Evolutionary conservation across 2,797 vertebrate genomes (phyloP), one percentile per base, ranked within the genome.

Genomic region (Xenops minutus): DNA sequence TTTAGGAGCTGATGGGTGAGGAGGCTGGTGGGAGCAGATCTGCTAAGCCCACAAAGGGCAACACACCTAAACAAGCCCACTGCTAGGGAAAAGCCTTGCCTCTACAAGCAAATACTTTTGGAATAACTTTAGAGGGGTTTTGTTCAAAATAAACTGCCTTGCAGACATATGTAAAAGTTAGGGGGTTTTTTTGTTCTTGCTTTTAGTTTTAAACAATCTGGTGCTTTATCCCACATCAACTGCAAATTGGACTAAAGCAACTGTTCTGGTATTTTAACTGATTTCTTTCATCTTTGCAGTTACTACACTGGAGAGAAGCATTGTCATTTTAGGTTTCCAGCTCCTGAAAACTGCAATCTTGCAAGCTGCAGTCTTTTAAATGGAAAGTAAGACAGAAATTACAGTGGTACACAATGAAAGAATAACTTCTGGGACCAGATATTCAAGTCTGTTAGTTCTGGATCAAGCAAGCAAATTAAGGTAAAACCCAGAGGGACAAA

Each of bases 91-190:
- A 84, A 93, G 37, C 90, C 37, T 87, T 95, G 93, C 52, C 79
- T 83, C 83, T 80, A 91, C 94, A 95, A 89, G 89, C 81, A 85
- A 83, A 43, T 63, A 32, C 43, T 85, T 94, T 83, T 96, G 92
- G 92, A 96, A 93, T 89, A 77, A 66, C 86, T 96, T 92, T 74
- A 95, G 92, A 95, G 44, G 34, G 21, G 0, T 85, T 92, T 93
- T 80, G 41, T 92, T 93, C 67, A 85, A 85, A 92, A 96, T 93
- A 91, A 87, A 93, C 71, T 94, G 95, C 81, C 93, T 96, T 71
- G 41, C 37, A 94, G 93, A 82, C 83, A 68, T 93, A 84, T 78
- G 69, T 79, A 92, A 74, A 95, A 88, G 34, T 74, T 44, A n/a
- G 51, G 63, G 39, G 1, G 0, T 14, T 80, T 86, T 76, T 76